Base-by-base conservation (phyloP, 2,797 vertebrate genomes). In the Semaprochilodus insignis region DNA sequence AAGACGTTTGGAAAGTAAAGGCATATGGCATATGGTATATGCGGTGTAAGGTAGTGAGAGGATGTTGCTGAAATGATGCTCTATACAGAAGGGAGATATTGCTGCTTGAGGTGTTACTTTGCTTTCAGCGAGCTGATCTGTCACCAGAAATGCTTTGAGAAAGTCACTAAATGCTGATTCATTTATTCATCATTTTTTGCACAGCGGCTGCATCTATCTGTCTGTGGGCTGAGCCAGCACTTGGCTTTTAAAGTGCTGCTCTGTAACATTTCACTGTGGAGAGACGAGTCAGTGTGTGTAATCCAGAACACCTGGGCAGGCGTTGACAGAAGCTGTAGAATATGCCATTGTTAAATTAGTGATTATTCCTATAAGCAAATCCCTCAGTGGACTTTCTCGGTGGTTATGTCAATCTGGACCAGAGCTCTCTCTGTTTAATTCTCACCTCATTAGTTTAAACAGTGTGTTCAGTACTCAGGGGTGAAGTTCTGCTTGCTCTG, bases 381-480 rank as follows among this genome's bases (percentile, higher is more conserved):
- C 59, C 21, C 31, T n/a, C 31, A 57, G 15, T 36, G 81, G 55
- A 19, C 59, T 40, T 82, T 52, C 44, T 71, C 63, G 34, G 14
- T 67, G 27, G 51, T 44, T 78, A 57, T 82, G n/a, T 51, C 44
- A 72, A 62, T 74, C 36, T 67, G 44, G n/a, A 59, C 70, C 36
- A 19, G 34, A 15, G n/a, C 44, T 82, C 55, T 1, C 57, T 70
- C 73, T 57, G 52, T 31, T 62, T 81, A 79, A 44, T 44, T 73
- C n/a, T 51, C 55, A 51, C 54, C 55, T 59, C 66, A 72, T 60
- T 76, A 75, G 78, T 88, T 90, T 93, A 92, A 87, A 90, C 89
- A 48, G 80, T 89, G 86, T 92, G 85, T 87, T 92, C 90, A 86
- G 90, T 91, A 90, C 91, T 91, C 88, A 13, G 88, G 91, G 90